phyloP scores from a whole-genome alignment of 2,888 invertebrate species.

The Himalopsyche kuldschensis region DNA sequence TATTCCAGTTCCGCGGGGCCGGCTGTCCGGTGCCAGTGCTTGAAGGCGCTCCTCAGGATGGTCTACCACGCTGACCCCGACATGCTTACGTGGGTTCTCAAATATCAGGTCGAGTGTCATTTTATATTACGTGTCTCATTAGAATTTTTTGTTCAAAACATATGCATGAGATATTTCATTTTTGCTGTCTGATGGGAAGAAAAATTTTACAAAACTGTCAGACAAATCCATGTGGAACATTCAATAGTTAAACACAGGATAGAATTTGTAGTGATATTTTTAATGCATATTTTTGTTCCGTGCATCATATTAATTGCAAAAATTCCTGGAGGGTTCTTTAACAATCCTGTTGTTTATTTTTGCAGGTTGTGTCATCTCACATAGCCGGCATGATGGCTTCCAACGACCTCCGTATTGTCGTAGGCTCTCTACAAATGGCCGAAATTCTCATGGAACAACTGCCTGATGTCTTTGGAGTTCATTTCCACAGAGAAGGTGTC shows the following conservation, averaged over 20 bases:
- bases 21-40: slow-evolving; percentile 94
- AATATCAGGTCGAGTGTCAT: slow-evolving; percentile 55
- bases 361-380: slow-evolving; percentile 84
- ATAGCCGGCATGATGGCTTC: slow-evolving; percentile 99
- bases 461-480: slow-evolving; percentile 91
- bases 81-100: slow-evolving; percentile 74
- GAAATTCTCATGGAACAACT: slow-evolving; percentile 96
- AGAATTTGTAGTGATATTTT: background rate
- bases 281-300: background rate
- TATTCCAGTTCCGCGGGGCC: slow-evolving; percentile 98
- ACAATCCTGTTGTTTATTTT: background rate
- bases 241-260: background rate
- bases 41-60: slow-evolving; percentile 93
- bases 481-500: slow-evolving; percentile 97
- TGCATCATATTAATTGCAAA: too few species aligned
- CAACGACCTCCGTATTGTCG: slow-evolving; percentile 93
- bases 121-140: background rate
- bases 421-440: slow-evolving; percentile 95
- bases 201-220: too few species aligned
- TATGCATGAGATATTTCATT: too few species aligned
- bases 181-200: too few species aligned
- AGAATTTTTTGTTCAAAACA: too few species aligned
- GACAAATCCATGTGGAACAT: too few species aligned
- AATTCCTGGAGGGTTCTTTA: too few species aligned
- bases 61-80: slow-evolving; percentile 91